Evolutionary conservation across 2,888 invertebrate genomes (phyloP), one percentile per base, ranked within the genome.

Genomic region (Lithodes maja): DNA sequence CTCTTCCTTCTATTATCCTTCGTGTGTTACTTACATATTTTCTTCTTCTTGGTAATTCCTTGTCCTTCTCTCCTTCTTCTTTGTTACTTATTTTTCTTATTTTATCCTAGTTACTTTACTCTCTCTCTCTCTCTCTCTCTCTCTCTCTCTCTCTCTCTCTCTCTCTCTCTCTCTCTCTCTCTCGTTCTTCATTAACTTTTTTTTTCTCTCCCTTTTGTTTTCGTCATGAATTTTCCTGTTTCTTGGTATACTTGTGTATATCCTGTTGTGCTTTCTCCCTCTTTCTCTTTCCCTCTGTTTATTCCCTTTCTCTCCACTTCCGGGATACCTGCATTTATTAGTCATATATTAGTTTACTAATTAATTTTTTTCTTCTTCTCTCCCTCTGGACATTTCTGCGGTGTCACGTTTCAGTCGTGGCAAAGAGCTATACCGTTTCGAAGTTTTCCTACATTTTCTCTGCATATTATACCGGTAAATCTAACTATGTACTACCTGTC

Each of bases 211-310:
- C 75, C 71, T 53, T 83, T 74, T 71, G 71, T 54, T 17, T 54
- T 54, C 54, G 3, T 33, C 5, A 0, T n/a, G 2, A 12, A 17
- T 9, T n/a, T 12, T 75, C 33, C 33, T 9, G 12, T 12, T 50
- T 55, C 5, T 53, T 52, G 33, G 17, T 74, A 50, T 9, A 50
- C n/a, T 17, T 52, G 7, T 17, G n/a, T 17, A 12, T 5, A 12
- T 53, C 50, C 52, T 33, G 33, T 33, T 49, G 1, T 49, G 12
- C 55, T 33, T 49, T 15, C 84, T 61, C 55, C 49, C 83, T 69
- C 55, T 33, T 17, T 55, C 75, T 83, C 71, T 83, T 74, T 71
- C 83, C 75, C 17, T 54, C 75, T 33, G 17, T 33, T 53, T n/a
- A 7, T 54, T 33, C 53, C 54, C 71, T 15, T 15, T n/a, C 52